Evolutionary conservation across 1,140 invertebrate genomes (phyloP).

Genomic region (Microplitis demolitor): DNA sequence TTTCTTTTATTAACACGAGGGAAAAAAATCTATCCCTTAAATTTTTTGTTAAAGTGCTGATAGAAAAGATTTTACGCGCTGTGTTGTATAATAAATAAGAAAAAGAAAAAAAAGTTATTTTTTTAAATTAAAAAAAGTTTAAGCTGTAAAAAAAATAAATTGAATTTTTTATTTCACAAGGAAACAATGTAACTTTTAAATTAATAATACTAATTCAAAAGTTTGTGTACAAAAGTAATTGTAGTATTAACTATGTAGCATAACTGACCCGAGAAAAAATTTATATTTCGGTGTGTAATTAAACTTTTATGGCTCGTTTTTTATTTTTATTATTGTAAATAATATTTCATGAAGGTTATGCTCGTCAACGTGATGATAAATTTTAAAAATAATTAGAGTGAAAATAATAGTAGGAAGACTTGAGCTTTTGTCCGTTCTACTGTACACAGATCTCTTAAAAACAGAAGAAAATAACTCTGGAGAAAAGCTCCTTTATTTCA

Average conservation of each 20-base stretch:
- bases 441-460: neutral
- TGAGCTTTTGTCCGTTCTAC: conserved; percentile 18
- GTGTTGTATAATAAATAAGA: neutral
- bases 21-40: conserved; percentile 42
- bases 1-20: conserved; percentile 5
- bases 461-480: neutral
- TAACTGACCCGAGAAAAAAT: too few relatives aligned
- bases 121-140: neutral
- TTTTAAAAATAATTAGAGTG: conserved; percentile 28
- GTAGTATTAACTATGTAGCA: too few relatives aligned
- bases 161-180: too few relatives aligned
- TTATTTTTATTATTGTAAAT: too few relatives aligned
- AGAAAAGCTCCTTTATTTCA: neutral
- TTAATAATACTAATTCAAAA: too few relatives aligned
- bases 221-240: too few relatives aligned
- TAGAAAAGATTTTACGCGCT: conserved; percentile 14
- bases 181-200: too few relatives aligned
- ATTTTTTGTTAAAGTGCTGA: conserved; percentile 36
- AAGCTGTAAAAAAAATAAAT: too few relatives aligned
- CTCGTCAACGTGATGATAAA: neutral
- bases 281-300: too few relatives aligned
- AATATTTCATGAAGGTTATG: neutral
- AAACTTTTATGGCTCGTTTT: too few relatives aligned
- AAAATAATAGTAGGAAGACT: conserved; percentile 13
- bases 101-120: neutral